A percentile compares a stretch with the other conserved stretches of the same genome.
These are phyloP conservation scores for Metacarcinus magister DNA, from an alignment of 2,888 invertebrate species.

Conservation along the genomic window DNA sequence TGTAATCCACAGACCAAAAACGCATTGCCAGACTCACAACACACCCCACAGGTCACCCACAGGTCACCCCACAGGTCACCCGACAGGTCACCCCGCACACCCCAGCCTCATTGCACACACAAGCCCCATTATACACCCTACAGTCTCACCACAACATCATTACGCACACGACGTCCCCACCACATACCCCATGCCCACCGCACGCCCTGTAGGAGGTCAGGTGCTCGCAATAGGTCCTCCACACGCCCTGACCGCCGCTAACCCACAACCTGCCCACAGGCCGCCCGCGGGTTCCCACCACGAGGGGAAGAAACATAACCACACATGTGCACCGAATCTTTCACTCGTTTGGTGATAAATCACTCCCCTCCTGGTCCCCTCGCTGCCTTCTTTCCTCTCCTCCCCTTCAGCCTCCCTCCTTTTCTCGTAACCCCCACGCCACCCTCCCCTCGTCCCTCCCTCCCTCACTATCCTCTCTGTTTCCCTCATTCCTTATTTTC, in stretches of 20 bases:
- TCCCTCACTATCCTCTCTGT: not conserved
- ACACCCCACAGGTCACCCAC: too few species aligned
- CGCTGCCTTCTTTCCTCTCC: not conserved
- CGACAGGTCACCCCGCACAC: not conserved
- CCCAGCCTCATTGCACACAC: too few species aligned
- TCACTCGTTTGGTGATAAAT: conserved; percentile 76
- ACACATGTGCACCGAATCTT: conserved; percentile 74
- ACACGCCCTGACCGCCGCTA: conserved; percentile 44
- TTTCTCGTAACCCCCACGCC: not conserved
- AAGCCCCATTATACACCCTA: too few species aligned
- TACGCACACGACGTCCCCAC: conserved; percentile 17
- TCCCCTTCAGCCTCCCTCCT: not conserved
- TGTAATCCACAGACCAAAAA: not conserved
- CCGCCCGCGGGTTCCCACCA: conserved; percentile 69
- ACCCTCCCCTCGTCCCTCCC: not conserved
- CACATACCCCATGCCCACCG: not conserved
- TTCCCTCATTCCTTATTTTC: conserved; percentile 6
- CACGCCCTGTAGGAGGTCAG: not conserved
- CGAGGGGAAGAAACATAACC: conserved; percentile 66
- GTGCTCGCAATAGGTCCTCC: not conserved
- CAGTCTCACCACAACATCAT: not conserved
- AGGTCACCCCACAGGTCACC: not conserved
- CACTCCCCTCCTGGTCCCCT: conserved; percentile 56
- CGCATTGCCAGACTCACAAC: not conserved
- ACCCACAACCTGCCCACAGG: conserved; percentile 50